Base-by-base conservation (phyloP, 2,888 invertebrate species). In the Pandemis corylana region DNA sequence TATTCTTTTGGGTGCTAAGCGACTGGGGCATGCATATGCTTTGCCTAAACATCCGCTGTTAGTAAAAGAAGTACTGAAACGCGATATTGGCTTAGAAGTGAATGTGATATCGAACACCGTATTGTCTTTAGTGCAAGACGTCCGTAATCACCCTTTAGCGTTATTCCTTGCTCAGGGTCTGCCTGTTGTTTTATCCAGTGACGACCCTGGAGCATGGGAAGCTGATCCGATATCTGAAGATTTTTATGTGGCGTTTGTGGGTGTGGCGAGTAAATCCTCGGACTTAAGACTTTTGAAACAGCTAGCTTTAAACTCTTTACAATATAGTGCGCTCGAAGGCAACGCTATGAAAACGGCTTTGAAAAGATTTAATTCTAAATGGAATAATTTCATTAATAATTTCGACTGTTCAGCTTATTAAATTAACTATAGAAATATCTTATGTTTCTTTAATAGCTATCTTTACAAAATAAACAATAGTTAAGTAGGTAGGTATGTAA, bases 71-170 rank as follows among this genome's bases (percentile, higher is more conserved):
- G 94, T 96, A 0, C 93, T 95, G 71, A 88, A 95, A 46, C 91
- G 91, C 13, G 89, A 95, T 46, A 97, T 97, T 49, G 96, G 96
- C 0, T 89, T 97, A 36, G 98, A 98, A 90, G 94, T 97, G 0
- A 97, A 96, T 87, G 97, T 98, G 0, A 95, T 98, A 77, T 98
- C 98, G 0, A 98, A 98, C 89, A 96, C 96, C 84, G 96, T 96
- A 9, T 87, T 98, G 41, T 95, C 95, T 76, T 89, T 97, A 53
- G 96, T 97, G 7, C 89, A 93, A 3, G 97, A 98, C 86, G 89
- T 96, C 36, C 94, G 97, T 9, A 97, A 97, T 86, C 98, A 98
- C 91, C 97, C 98, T 0, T 95, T 96, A 0, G 94, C 95, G 36
- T 84, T 90, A 12, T 95, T 97, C 65, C 93, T 97, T 70, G 95